Conservation (phyloP, 2,797 vertebrate genomes). For the Nyctibius grandis region DNA sequence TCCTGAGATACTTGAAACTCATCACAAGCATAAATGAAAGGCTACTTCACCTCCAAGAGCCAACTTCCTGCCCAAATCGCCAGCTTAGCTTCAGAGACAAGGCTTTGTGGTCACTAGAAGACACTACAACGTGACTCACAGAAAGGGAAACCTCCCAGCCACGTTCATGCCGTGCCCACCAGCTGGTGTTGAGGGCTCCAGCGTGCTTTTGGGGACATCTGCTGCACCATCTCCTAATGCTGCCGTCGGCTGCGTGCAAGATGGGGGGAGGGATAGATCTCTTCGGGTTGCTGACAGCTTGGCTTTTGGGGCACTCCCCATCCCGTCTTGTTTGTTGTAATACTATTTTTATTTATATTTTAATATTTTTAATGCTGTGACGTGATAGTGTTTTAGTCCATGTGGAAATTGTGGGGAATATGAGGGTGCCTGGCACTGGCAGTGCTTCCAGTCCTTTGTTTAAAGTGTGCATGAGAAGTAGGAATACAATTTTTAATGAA, state of each 20-base stretch:
- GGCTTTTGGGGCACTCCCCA: neutral
- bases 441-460: neutral
- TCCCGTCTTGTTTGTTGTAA: neutral
- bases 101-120: neutral
- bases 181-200: neutral
- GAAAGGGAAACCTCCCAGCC: neutral
- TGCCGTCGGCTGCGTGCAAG: neutral
- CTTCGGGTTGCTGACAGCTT: neutral
- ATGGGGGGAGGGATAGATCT: neutral
- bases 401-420: fast-evolving
- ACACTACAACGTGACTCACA: fast-evolving
- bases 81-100: neutral
- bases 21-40: neutral
- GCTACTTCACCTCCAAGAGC: neutral
- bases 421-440: neutral
- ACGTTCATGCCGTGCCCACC: fast-evolving
- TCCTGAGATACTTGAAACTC: neutral
- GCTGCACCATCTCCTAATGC: neutral
- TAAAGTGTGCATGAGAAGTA: neutral
- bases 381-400: neutral
- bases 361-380: neutral
- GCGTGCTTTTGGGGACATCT: neutral
- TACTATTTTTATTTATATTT: neutral
- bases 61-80: neutral
- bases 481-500: neutral